phyloP scores from a whole-genome alignment of 2,888 invertebrate species.

The Acheta domesticus region DNA sequence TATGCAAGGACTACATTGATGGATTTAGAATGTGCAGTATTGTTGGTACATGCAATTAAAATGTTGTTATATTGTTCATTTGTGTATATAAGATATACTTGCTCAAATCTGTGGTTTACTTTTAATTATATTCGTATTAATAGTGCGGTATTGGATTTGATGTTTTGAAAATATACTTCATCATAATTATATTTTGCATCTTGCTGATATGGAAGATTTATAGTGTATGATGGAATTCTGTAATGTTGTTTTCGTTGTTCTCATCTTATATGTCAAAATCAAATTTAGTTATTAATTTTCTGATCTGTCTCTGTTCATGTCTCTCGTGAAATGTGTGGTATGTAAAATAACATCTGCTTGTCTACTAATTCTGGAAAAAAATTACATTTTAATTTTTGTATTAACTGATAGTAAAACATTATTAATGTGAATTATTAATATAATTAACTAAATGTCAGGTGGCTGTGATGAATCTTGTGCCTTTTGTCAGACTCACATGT shows the following conservation, averaged over 20 bases:
- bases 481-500: background rate
- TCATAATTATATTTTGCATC: too few species aligned
- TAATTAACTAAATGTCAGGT: background rate
- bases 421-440: background rate
- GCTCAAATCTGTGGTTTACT: background rate
- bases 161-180: too few species aligned
- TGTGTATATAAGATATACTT: background rate
- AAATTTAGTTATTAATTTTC: background rate
- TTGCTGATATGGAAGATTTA: background rate
- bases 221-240: background rate
- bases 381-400: too few species aligned
- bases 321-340: too few species aligned
- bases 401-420: background rate
- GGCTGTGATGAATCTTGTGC: conserved; percentile 18
- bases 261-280: background rate
- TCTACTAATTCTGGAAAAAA: too few species aligned
- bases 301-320: background rate
- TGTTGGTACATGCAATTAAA: background rate
- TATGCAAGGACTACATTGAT: too few species aligned
- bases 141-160: background rate
- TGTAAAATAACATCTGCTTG: too few species aligned
- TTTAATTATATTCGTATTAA: background rate
- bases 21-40: background rate
- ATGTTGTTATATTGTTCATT: background rate
- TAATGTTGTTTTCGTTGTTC: background rate